These are phyloP conservation scores for Diplolepis rosae DNA, from an alignment of 2,888 invertebrate species.

Conservation along the genomic window DNA sequence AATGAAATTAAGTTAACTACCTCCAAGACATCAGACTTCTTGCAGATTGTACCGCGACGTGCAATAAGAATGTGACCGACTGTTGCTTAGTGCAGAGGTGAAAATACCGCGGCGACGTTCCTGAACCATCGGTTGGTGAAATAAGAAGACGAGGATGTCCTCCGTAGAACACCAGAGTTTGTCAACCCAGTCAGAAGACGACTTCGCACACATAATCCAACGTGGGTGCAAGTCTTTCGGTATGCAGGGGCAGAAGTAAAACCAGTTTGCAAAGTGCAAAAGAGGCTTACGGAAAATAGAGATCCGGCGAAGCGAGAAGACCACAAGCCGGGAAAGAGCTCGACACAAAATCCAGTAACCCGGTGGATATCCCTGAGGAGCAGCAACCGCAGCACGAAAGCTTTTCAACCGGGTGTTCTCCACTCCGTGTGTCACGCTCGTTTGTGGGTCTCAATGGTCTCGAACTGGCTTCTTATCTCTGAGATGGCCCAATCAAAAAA, in stretches of 20 bases:
- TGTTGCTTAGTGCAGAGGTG: not conserved
- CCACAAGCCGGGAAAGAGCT: slow-evolving; percentile 1
- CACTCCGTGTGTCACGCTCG: slow-evolving; percentile 65
- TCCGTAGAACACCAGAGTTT: not conserved
- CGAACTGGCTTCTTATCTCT: slow-evolving; percentile 72
- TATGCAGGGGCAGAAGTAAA: not conserved
- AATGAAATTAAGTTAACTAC: not conserved
- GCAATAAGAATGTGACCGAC: not conserved
- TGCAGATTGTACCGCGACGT: not conserved
- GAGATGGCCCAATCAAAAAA: slow-evolving; percentile 71
- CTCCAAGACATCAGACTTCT: not conserved
- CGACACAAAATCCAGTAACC: slow-evolving; percentile 40
- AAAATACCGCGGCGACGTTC: not conserved
- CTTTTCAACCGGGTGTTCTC: slow-evolving; percentile 51
- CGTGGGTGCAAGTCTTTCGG: not conserved
- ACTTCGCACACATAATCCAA: slow-evolving; percentile 14
- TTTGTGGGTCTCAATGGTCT: slow-evolving; percentile 65
- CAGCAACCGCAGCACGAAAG: slow-evolving; percentile 20
- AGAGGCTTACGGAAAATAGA: slow-evolving; percentile 20
- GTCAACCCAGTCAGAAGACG: not conserved
- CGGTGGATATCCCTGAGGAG: slow-evolving; percentile 11
- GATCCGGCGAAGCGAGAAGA: not conserved
- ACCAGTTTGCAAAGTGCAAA: slow-evolving; percentile 27
- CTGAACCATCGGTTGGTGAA: not conserved
- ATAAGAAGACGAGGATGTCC: not conserved